Base-by-base conservation (phyloP, 1,140 invertebrate genomes). In the Papilio aristodemus region DNA sequence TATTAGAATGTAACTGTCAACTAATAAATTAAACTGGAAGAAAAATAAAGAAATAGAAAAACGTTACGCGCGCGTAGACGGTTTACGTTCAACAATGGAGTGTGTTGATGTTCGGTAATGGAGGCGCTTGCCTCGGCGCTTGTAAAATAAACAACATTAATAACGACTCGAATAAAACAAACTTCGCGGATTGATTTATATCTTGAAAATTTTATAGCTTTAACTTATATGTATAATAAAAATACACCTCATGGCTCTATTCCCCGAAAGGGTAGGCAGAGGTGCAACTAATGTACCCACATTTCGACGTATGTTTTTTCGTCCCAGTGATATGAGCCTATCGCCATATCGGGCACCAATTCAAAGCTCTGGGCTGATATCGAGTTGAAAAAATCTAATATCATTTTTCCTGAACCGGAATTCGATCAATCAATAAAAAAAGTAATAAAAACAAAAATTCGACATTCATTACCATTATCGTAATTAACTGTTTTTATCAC, bases 131-230 rank as follows among this genome's bases (percentile, higher is more conserved):
- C 46, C 46, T 17, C 46, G 22, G 46, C 46, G 46, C 46, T 50
- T 50, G 17, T 50, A 22, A 50, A 50, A 50, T 50, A 50, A 50
- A 50, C 46, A 50, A 50, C 46, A 50, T 50, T 50, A 50, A 50
- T 50, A 50, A 43, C 41, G 14, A 50, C 46, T 19, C 9, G 46
- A 50, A 50, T 50, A 50, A 50, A 50, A 50, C 46, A 50, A 50
- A 50, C 46, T 50, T 50, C 19, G 46, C 46, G 46, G 46, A 50
- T 50, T 50, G 46, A 50, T 50, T 50, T 50, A 50, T 50, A 50
- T 50, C 1, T 22, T 50, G 3, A 50, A 50, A 50, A 1, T 11
- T 50, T 50, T 50, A 50, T 50, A 50, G 46, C 46, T 0, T 11
- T 17, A 11, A 10, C 9, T 0, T 22, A 50, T 22, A 22, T 4